Percentiles rank a stretch among this genome's conserved stretches.
These are phyloP conservation scores for Xestia sexstrigata DNA, from an alignment of 2,888 invertebrate genomes.

Conservation along the genomic window DNA sequence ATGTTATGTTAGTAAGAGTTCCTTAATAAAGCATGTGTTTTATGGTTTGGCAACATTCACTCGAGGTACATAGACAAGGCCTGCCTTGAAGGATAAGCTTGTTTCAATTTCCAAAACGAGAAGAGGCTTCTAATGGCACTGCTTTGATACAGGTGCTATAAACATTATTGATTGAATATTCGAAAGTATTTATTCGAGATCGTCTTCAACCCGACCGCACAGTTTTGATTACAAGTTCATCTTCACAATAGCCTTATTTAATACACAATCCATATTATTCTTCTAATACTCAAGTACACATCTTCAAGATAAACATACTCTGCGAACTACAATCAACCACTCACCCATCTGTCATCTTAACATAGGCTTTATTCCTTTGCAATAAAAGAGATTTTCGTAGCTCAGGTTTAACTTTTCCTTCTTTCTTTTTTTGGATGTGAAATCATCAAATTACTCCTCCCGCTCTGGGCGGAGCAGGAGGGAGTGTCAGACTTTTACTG, in stretches of 20 bases:
- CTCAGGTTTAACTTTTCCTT: too few species aligned
- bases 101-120: background rate
- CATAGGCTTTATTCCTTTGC: background rate
- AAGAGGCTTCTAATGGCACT: too few species aligned
- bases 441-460: too few species aligned
- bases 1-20: too few species aligned
- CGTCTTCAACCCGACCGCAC: background rate
- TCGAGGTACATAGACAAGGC: too few species aligned
- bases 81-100: background rate
- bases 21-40: too few species aligned
- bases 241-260: constrained; percentile 33
- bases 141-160: too few species aligned
- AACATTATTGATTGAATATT: background rate
- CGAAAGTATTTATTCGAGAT: background rate
- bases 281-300: background rate
- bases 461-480: too few species aligned
- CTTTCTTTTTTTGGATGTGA: too few species aligned
- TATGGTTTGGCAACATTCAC: too few species aligned
- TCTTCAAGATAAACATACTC: constrained; percentile 7
- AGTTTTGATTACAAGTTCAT: constrained; percentile 9
- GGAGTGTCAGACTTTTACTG: too few species aligned
- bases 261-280: constrained; percentile 23
- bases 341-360: too few species aligned
- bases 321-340: background rate
- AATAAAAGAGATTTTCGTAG: background rate